Evolutionary conservation across 2,797 vertebrate genomes (phyloP).

Genomic region (Neosilurus mollespiculum): DNA sequence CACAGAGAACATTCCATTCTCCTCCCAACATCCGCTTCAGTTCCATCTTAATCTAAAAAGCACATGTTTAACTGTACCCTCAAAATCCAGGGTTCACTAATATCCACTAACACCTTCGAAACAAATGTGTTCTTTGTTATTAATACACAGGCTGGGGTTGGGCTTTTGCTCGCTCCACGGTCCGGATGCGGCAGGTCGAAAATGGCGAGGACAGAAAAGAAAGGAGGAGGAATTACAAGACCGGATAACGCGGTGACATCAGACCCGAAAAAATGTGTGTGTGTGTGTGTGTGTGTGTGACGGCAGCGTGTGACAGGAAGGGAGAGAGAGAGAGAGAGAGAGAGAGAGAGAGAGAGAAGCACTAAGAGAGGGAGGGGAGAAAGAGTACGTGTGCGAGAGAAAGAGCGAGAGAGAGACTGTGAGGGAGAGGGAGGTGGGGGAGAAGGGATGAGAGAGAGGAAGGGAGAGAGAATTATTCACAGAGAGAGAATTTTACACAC

Average conservation of each 20-base stretch:
- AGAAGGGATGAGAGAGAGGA: constrained; percentile 44
- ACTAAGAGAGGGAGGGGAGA: constrained; percentile 23
- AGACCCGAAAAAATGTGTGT: constrained; percentile 76
- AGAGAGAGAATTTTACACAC: no score
- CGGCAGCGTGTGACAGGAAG: no score
- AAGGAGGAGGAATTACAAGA: constrained; percentile 71
- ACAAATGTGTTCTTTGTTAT: not conserved
- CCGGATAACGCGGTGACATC: constrained; percentile 77
- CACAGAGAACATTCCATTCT: constrained; percentile 17
- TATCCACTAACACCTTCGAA: not conserved
- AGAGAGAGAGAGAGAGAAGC: constrained; percentile 39
- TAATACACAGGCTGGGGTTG: not conserved
- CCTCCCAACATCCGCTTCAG: constrained; percentile 22
- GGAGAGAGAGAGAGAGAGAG: constrained; percentile 49
- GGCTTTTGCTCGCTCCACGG: not conserved
- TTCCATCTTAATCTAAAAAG: not conserved
- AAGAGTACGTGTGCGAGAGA: no score
- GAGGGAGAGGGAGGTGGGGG: constrained; percentile 18
- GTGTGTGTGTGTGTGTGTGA: constrained; percentile 55
- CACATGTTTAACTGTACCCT: not conserved
- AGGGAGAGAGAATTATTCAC: constrained; percentile 23
- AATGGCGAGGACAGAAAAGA: constrained; percentile 60
- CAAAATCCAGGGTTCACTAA: not conserved
- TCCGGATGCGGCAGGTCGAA: constrained; percentile 36
- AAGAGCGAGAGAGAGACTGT: constrained; percentile 42